Evolutionary conservation across 2,888 invertebrate species (phyloP).

Genomic region (Boloria euphrosyne): DNA sequence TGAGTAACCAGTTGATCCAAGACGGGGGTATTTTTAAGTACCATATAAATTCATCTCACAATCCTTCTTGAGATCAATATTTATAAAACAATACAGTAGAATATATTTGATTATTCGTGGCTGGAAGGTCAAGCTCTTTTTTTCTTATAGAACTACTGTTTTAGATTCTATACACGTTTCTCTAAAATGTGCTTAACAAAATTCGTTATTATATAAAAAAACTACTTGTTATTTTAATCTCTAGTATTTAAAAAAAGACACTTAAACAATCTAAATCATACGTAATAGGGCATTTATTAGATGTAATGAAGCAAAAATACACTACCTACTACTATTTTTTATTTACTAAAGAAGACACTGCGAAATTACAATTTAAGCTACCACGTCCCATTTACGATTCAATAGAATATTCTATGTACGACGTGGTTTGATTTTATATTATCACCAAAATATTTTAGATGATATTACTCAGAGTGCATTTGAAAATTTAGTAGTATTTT

Average conservation of each 20-base stretch:
- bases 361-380: slow-evolving; percentile 14
- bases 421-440: slow-evolving; percentile 16
- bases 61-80: slow-evolving; percentile 37
- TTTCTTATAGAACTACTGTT: slow-evolving; percentile 25
- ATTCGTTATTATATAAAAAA: slow-evolving; percentile 22
- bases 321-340: background rate
- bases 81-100: slow-evolving; percentile 31
- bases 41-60: slow-evolving; percentile 32
- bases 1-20: slow-evolving; percentile 30
- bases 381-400: slow-evolving; percentile 11
- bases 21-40: slow-evolving; percentile 22
- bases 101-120: slow-evolving; percentile 24
- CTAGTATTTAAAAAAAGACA: background rate
- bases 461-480: slow-evolving; percentile 3
- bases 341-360: background rate
- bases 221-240: slow-evolving; percentile 19
- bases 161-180: slow-evolving; percentile 22
- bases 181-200: slow-evolving; percentile 17
- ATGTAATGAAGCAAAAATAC: background rate
- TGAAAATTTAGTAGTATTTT: background rate
- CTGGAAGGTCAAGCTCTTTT: slow-evolving; percentile 26
- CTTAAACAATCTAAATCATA: background rate
- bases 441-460: background rate
- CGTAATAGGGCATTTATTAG: background rate
- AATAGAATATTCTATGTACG: slow-evolving; percentile 11